Conservation (phyloP, 2,797 vertebrate genomes). For the Schizothorax lantsangensis region DNA sequence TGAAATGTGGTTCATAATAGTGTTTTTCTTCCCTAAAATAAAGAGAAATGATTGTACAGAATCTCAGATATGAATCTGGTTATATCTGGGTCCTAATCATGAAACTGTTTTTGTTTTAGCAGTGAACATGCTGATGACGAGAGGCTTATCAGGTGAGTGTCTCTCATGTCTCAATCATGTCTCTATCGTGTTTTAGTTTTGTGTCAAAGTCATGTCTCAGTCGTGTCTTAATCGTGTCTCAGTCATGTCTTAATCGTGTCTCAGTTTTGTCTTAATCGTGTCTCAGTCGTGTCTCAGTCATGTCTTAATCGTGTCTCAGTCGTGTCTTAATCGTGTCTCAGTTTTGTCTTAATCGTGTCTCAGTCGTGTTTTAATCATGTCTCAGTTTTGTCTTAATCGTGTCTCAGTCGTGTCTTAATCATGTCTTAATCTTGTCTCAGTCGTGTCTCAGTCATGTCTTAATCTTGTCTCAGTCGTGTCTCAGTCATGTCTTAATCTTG, state of each 20-base stretch:
- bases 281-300: not conserved
- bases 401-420: not conserved
- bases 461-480: not conserved
- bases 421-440: fast-evolving
- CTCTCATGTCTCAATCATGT: not conserved
- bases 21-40: not conserved
- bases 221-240: not conserved
- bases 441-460: not conserved
- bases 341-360: not conserved
- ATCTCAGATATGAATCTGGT: not conserved
- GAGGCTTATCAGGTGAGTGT: conserved; percentile 18
- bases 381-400: not conserved
- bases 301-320: too few relatives aligned
- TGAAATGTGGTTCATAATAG: not conserved
- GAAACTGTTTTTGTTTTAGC: conserved; percentile 15
- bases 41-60: not conserved
- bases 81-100: not conserved
- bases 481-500: not conserved
- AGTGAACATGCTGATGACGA: not conserved
- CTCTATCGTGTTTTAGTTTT: too few relatives aligned
- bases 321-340: not conserved
- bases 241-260: too few relatives aligned
- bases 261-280: not conserved
- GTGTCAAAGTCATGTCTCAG: too few relatives aligned
- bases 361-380: not conserved